Evolutionary conservation across 2,113 vertebrate genomes (phyloP).

Genomic region (Charina bottae): DNA sequence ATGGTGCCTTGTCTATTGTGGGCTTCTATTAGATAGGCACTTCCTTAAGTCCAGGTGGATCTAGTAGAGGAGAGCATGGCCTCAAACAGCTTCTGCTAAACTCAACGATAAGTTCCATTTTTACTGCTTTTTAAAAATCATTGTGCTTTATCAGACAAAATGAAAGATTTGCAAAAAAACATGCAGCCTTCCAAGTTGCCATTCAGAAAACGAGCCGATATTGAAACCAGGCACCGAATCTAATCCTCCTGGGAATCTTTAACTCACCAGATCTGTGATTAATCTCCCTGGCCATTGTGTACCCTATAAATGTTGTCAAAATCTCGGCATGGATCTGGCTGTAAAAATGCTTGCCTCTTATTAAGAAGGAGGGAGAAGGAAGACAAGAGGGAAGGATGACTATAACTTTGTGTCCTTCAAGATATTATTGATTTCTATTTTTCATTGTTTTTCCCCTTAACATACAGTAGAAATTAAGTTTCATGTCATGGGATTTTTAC

Average conservation of each 20-base stretch:
- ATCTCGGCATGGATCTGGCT: slow-evolving; percentile 45
- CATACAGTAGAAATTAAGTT: not conserved
- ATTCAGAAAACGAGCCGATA: slow-evolving; percentile 37
- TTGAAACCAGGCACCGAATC: slow-evolving; percentile 18
- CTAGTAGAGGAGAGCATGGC: not conserved
- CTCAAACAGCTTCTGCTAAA: slow-evolving; percentile 33
- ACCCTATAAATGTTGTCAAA: slow-evolving; percentile 37
- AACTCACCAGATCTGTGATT: slow-evolving; percentile 53
- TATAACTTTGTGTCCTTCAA: slow-evolving; percentile 20
- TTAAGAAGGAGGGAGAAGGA: slow-evolving; percentile 9
- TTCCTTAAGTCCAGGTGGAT: slow-evolving; percentile 38
- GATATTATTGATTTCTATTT: slow-evolving; percentile 4
- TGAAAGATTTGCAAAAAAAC: slow-evolving; percentile 49
- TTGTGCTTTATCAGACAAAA: slow-evolving; percentile 56
- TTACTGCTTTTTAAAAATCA: slow-evolving; percentile 49
- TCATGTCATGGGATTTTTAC: not conserved
- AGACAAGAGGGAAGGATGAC: not conserved
- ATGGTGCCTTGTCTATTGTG: slow-evolving; percentile 28
- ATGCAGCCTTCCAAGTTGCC: slow-evolving; percentile 26
- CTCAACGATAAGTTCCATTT: slow-evolving; percentile 50
- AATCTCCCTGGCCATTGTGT: slow-evolving; percentile 38
- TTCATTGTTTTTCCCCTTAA: not conserved
- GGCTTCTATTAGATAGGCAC: not conserved
- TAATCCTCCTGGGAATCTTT: slow-evolving; percentile 41
- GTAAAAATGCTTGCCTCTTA: slow-evolving; percentile 43